Base-by-base conservation (phyloP, 2,797 vertebrate genomes). In the Muraenolepis orangiensis region DNA sequence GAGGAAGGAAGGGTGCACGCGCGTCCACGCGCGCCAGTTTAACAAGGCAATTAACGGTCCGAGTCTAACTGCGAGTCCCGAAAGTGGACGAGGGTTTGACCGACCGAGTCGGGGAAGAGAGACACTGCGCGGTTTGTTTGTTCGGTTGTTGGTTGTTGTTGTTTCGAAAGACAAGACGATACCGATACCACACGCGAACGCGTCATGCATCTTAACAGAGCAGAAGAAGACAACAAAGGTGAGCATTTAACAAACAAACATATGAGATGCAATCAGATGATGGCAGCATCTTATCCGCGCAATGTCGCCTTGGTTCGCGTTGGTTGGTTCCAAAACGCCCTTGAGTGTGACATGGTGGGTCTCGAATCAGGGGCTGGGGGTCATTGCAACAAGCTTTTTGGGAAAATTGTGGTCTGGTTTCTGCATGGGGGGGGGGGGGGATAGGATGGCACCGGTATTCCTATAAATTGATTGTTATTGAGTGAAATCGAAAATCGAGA, bases 161-260 rank as follows among this genome's bases (percentile, higher is more conserved):
- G 32, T 28, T 38, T 36, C 68, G 85, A 79, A 71, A 72, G 77
- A 77, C 68, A 74, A 79, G n/a, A n/a, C n/a, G n/a, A n/a, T n/a
- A n/a, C n/a, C n/a, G n/a, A n/a, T n/a, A n/a, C n/a, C 77, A 73
- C 74, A 81, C 57, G 71, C 72, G 85, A 74, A 89, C 77, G 89
- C 92, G 90, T 84, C 91, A 94, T 94, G 93, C 91, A 94, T 92
- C 91, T 94, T 78, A 94, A 94, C 88, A 89, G 86, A 90, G 91
- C 91, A 89, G 91, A 91, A 89, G 91, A 91, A 92, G 92, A 92
- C 76, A 90, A 87, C 83, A 91, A 92, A 93, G 93, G 93, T 94
- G 89, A 93, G 93, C 26, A 46, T 75, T 34, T 3, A 34, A 13
- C 26, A 80, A 82, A 36, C n/a, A n/a, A n/a, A n/a, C n/a, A 87